Evolutionary conservation across 2,888 invertebrate genomes (phyloP).

Genomic region (Noctua comes): DNA sequence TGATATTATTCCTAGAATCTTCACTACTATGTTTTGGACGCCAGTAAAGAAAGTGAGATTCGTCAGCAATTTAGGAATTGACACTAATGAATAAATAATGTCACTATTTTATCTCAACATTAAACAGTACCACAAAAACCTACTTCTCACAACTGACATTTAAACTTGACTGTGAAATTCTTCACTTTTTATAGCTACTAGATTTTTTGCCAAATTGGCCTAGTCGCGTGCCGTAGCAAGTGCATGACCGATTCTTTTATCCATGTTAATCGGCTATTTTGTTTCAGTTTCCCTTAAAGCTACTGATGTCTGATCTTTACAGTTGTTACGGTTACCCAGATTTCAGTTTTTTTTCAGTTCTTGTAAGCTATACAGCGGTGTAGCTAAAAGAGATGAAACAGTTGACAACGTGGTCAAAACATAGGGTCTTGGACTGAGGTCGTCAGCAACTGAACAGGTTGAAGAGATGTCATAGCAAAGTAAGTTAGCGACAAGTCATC

Average conservation of each 20-base stretch:
- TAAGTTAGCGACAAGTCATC: neutral
- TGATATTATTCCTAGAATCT: neutral
- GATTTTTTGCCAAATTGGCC: neutral
- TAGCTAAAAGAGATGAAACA: too few relatives aligned
- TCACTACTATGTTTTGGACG: neutral
- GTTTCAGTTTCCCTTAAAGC: neutral
- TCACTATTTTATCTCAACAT: constrained; percentile 18
- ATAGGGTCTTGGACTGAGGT: neutral
- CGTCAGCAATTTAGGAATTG: constrained; percentile 18
- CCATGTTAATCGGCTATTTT: neutral
- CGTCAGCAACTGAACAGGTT: neutral
- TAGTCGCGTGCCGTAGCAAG: constrained; percentile 14
- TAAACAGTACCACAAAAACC: constrained; percentile 20
- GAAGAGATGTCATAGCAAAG: neutral
- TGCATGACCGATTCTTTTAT: constrained; percentile 23
- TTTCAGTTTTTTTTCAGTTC: too few relatives aligned
- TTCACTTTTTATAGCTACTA: neutral
- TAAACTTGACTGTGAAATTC: constrained; percentile 23
- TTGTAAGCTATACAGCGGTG: neutral
- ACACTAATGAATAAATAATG: constrained; percentile 54
- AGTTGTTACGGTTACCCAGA: neutral
- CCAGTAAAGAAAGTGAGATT: constrained; percentile 25
- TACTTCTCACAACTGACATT: constrained; percentile 34
- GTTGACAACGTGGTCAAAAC: neutral
- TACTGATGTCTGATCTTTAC: neutral